A percentile compares a stretch with the other conserved stretches of the same genome.
phyloP scores from a whole-genome alignment of 2,888 invertebrate species.

The Coleophora deauratella region DNA sequence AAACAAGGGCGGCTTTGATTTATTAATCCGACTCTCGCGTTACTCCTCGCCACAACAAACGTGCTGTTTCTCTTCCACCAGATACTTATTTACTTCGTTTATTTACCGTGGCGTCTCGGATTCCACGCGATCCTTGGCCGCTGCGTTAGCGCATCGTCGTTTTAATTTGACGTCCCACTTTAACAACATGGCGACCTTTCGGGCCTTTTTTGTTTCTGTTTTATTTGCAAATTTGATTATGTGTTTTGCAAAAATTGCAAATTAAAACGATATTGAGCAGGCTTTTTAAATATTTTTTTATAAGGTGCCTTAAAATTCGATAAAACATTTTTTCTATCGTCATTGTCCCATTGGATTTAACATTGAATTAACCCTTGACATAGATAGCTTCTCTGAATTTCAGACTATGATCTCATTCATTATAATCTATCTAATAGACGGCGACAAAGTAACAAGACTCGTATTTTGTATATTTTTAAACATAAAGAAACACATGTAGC shows the following conservation, averaged over 20 bases:
- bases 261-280: no score
- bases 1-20: no score
- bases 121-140: constrained; percentile 14
- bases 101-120: constrained; percentile 10
- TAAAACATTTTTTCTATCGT: background rate
- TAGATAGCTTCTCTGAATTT: no score
- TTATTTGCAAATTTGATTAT: constrained; percentile 16
- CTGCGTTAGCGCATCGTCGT: constrained; percentile 21
- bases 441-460: background rate
- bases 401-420: no score
- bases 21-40: no score
- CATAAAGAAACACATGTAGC: no score
- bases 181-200: constrained; percentile 26
- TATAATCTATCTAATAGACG: no score
- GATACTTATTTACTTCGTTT: background rate
- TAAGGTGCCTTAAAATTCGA: background rate
- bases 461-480: background rate
- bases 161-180: constrained; percentile 12
- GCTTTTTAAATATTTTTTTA: no score
- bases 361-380: no score
- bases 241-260: no score
- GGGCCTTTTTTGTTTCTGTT: constrained; percentile 26
- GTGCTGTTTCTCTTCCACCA: no score
- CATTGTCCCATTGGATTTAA: background rate
- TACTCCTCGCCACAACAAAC: no score